These are phyloP conservation scores for Scaptomyza flava DNA, from an alignment of 2,888 invertebrate species.

Conservation along the genomic window DNA sequence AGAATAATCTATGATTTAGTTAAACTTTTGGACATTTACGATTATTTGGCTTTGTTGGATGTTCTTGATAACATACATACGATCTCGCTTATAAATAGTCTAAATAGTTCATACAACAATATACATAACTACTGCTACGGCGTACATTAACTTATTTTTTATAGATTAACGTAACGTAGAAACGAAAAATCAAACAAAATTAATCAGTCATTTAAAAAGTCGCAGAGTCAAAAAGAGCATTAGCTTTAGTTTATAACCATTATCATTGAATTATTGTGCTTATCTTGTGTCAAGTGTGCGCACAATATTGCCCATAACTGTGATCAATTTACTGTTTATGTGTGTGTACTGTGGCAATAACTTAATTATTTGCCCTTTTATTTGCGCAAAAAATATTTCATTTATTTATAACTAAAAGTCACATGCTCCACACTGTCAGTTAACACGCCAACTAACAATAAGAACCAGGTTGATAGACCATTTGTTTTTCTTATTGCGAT, in stretches of 20 bases:
- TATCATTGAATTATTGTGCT: slow-evolving; percentile 9
- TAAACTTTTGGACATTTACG: slow-evolving; percentile 64
- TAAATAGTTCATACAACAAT: slow-evolving; percentile 18
- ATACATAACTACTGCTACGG: slow-evolving; percentile 23
- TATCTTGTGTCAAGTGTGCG: slow-evolving; percentile 27
- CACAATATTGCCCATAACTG: slow-evolving; percentile 39
- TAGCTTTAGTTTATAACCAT: slow-evolving; percentile 13
- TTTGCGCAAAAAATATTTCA: slow-evolving; percentile 49
- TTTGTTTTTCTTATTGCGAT: slow-evolving; percentile 3
- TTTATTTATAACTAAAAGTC: slow-evolving; percentile 61
- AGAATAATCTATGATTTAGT: slow-evolving; percentile 39
- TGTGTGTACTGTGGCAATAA: slow-evolving; percentile 39
- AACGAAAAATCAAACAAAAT: slow-evolving; percentile 25
- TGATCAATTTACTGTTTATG: slow-evolving; percentile 31
- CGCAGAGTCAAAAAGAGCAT: slow-evolving; percentile 22
- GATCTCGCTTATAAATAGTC: slow-evolving; percentile 13
- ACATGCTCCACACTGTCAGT: slow-evolving; percentile 58
- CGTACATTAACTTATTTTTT: slow-evolving; percentile 17
- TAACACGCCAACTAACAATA: slow-evolving; percentile 51
- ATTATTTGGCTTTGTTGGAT: slow-evolving; percentile 51
- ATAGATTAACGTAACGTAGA: slow-evolving; percentile 11
- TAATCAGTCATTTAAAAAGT: slow-evolving; percentile 57
- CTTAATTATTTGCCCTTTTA: slow-evolving; percentile 57
- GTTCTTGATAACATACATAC: slow-evolving; percentile 21
- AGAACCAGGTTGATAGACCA: slow-evolving; percentile 10